Conservation (phyloP, 1,140 invertebrate species). For the Doryteuthis pealeii region DNA sequence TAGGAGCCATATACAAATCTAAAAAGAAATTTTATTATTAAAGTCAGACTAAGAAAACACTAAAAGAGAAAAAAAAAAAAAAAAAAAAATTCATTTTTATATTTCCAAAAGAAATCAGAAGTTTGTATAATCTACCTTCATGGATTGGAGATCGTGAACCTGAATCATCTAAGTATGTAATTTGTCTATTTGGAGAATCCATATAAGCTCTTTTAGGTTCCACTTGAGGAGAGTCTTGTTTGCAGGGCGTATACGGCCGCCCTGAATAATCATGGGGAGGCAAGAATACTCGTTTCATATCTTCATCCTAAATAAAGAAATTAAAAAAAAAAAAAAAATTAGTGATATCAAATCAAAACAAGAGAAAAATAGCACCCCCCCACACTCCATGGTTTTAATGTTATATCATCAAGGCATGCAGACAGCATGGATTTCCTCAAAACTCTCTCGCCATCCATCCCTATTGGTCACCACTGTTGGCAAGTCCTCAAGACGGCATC, state of each 20-base stretch:
- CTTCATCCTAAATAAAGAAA: conserved; percentile 36
- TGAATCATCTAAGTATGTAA: conserved; percentile 29
- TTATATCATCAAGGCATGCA: too few species aligned
- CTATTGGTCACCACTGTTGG: too few species aligned
- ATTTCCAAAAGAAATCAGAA: not conserved
- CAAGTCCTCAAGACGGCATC: too few species aligned
- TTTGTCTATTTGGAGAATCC: not conserved
- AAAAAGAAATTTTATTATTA: not conserved
- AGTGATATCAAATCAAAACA: too few species aligned
- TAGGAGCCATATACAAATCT: conserved; percentile 1
- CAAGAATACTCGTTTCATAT: conserved; percentile 35
- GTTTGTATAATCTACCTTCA: conserved; percentile 30
- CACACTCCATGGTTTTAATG: too few species aligned
- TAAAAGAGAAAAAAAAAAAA: not conserved
- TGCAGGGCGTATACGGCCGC: conserved; percentile 37
- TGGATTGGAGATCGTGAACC: conserved; percentile 25
- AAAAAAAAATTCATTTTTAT: not conserved
- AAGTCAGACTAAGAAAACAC: not conserved
- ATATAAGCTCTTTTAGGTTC: conserved; percentile 34
- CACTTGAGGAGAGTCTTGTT: conserved; percentile 34
- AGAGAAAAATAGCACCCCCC: too few species aligned
- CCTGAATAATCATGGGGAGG: conserved; percentile 38
- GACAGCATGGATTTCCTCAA: too few species aligned
- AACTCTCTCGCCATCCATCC: too few species aligned
- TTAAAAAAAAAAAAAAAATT: conserved; percentile 10